Percentiles rank a stretch among this genome's conserved stretches.
phyloP scores from a whole-genome alignment of 2,113 vertebrate genomes.

The Nyctibius bracteatus region DNA sequence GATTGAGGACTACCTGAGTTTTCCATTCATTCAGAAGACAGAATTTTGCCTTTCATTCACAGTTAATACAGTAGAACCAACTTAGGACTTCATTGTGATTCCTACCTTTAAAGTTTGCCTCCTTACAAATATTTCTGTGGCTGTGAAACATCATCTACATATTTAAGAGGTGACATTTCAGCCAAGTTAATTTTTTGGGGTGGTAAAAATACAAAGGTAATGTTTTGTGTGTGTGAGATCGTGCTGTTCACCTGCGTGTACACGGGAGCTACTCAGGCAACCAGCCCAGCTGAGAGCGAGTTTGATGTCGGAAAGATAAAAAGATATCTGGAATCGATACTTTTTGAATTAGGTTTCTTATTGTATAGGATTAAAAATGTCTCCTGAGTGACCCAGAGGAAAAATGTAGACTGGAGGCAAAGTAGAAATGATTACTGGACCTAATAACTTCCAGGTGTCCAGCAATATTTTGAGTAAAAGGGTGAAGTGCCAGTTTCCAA shows the following conservation, averaged over 20 bases:
- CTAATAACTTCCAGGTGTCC: conserved; percentile 8
- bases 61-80: neutral
- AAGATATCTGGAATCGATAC: conserved; percentile 46
- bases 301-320: conserved; percentile 31
- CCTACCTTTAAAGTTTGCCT: neutral
- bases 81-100: neutral
- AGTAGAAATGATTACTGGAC: neutral
- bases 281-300: neutral
- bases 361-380: conserved; percentile 60
- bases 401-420: conserved; percentile 18
- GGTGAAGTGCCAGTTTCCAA: neutral
- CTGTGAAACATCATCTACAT: neutral
- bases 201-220: neutral
- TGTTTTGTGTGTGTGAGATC: neutral
- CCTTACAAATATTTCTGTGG: neutral
- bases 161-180: neutral
- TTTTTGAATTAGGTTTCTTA: conserved; percentile 53
- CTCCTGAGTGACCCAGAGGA: neutral
- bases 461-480: conserved; percentile 1
- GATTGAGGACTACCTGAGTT: neutral
- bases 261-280: fast-evolving
- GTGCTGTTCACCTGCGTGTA: fast-evolving
- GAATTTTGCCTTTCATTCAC: neutral
- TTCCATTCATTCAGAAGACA: neutral
- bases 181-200: neutral